Conservation (phyloP, 2,113 vertebrate genomes). For the Lethenteron camtschaticum region DNA sequence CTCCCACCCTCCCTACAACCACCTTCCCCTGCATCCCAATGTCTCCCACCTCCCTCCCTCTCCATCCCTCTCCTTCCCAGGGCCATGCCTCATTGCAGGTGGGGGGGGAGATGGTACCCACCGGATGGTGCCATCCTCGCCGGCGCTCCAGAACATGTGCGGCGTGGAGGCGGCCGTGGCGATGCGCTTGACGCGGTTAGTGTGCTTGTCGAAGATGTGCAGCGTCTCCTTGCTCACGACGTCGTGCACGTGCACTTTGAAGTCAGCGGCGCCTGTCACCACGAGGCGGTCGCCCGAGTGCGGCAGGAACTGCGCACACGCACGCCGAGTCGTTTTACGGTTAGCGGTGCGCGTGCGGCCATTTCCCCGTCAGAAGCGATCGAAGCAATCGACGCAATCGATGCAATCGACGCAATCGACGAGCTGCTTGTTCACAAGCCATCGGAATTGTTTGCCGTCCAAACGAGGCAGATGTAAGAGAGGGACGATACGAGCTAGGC, state of each 20-base stretch:
- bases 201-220: slow-evolving; percentile 96
- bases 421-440: too few species aligned
- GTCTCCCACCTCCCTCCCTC: too few species aligned
- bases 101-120: slow-evolving; percentile 15
- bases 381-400: too few species aligned
- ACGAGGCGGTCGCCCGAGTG: slow-evolving; percentile 81
- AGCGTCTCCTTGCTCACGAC: slow-evolving; percentile 77
- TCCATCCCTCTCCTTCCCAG: too few species aligned
- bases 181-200: slow-evolving; percentile 82
- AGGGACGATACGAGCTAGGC: too few species aligned
- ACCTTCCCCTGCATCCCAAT: too few species aligned
- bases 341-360: neutral
- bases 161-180: slow-evolving; percentile 96
- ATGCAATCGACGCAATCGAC: too few species aligned
- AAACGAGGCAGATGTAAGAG: too few species aligned
- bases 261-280: slow-evolving; percentile 78
- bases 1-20: too few species aligned
- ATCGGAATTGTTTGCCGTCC: too few species aligned
- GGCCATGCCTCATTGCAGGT: neutral
- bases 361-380: neutral
- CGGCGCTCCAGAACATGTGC: slow-evolving; percentile 96
- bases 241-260: slow-evolving; percentile 92
- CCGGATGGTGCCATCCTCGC: slow-evolving; percentile 82
- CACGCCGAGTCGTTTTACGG: neutral
- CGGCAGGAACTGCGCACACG: slow-evolving; percentile 53